Evolutionary conservation across 2,888 invertebrate species (phyloP).

Genomic region (Melieria crassipennis): DNA sequence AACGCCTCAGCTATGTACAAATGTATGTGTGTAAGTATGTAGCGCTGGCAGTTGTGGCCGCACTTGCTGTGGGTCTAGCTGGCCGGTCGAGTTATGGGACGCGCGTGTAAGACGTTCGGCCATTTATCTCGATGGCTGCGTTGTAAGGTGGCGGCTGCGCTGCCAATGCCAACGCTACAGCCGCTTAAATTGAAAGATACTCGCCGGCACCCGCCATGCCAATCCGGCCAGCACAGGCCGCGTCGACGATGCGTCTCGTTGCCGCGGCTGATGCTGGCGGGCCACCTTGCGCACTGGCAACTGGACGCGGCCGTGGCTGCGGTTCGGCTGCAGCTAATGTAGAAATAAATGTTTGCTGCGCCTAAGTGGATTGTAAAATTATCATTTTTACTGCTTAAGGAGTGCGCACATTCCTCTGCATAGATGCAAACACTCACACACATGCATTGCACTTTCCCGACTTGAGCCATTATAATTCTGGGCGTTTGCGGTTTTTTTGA

Average conservation of each 20-base stretch:
- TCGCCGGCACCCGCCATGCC: background rate
- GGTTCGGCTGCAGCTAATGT: slow-evolving; percentile 23
- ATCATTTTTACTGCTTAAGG: slow-evolving; percentile 29
- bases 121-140: slow-evolving; percentile 10
- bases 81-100: background rate
- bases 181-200: slow-evolving; percentile 31
- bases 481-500: too few species aligned
- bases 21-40: background rate
- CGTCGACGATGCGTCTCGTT: background rate
- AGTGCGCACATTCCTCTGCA: too few species aligned
- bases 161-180: slow-evolving; percentile 40
- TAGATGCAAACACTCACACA: too few species aligned
- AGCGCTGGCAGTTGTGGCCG: background rate
- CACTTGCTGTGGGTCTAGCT: background rate
- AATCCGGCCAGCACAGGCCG: too few species aligned
- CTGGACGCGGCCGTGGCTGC: background rate
- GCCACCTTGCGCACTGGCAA: background rate
- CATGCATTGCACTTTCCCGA: too few species aligned
- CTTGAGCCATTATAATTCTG: too few species aligned
- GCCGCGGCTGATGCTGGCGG: background rate
- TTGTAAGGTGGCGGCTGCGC: slow-evolving; percentile 19
- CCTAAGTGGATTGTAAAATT: slow-evolving; percentile 32
- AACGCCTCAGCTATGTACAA: too few species aligned
- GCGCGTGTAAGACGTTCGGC: background rate
- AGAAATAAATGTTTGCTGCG: slow-evolving; percentile 30